Conservation (phyloP, 92 coral and sea anemone genomes). For the Hydrozoanthus gracilis region DNA sequence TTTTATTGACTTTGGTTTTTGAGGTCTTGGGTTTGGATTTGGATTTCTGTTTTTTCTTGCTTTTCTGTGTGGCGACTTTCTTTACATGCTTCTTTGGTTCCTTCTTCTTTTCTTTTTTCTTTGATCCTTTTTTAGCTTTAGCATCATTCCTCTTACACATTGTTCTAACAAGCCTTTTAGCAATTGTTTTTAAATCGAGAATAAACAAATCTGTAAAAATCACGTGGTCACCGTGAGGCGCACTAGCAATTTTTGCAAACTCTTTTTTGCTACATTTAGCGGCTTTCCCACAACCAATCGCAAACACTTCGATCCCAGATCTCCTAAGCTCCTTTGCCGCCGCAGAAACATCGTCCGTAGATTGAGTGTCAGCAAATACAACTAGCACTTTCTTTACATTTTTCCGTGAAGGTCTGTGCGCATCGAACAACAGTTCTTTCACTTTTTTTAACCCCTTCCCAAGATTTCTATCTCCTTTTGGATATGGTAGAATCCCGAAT, state of each 20-base stretch:
- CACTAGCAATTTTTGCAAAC: constrained; percentile 5
- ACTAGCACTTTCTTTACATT: constrained; percentile 52
- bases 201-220: constrained; percentile 19
- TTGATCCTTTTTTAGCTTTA: not conserved
- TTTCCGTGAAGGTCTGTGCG: constrained; percentile 26
- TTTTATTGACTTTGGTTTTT: not conserved
- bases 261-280: constrained; percentile 22
- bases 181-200: constrained; percentile 21
- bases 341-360: constrained; percentile 55
- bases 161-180: not conserved
- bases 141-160: constrained; percentile 26
- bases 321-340: constrained; percentile 67
- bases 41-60: not conserved
- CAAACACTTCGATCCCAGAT: constrained; percentile 67
- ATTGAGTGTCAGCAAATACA: constrained; percentile 69
- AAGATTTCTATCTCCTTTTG: constrained; percentile 44
- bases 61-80: not conserved
- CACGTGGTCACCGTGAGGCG: constrained; percentile 10
- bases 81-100: not conserved
- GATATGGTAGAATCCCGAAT: constrained; percentile 43
- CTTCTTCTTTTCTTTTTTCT: not conserved
- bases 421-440: constrained; percentile 35
- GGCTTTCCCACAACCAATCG: constrained; percentile 65
- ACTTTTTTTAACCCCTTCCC: constrained; percentile 21
- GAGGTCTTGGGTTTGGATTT: not conserved